phyloP scores from a whole-genome alignment of 2,888 invertebrate species.

The Polylopha cassiicola region DNA sequence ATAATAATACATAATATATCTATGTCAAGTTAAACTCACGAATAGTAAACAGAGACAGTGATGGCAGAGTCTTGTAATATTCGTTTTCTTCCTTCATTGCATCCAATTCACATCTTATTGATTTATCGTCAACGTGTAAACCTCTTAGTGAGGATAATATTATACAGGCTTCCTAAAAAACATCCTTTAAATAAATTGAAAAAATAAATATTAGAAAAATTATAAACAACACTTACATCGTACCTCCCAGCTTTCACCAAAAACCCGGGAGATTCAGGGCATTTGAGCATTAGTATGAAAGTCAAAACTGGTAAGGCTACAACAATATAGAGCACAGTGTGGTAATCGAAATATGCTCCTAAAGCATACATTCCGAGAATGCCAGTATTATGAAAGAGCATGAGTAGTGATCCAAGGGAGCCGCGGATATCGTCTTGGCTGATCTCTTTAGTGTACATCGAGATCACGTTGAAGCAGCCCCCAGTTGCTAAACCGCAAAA shows the following conservation, averaged over 20 bases:
- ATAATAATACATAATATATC: neutral
- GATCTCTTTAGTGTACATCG: conserved; percentile 56
- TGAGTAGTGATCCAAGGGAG: conserved; percentile 42
- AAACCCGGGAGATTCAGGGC: conserved; percentile 60
- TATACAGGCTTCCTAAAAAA: conserved; percentile 43
- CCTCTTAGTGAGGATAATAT: conserved; percentile 49
- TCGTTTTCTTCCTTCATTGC: conserved; percentile 45
- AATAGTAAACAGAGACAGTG: conserved; percentile 40
- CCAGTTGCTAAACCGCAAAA: conserved; percentile 47
- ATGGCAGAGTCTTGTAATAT: conserved; percentile 41
- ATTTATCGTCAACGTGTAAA: conserved; percentile 38
- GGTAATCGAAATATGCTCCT: conserved; percentile 49
- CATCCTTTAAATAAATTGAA: conserved; percentile 13
- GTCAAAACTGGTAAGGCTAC: conserved; percentile 40
- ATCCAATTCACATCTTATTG: conserved; percentile 43
- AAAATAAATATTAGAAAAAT: neutral
- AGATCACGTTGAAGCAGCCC: conserved; percentile 48
- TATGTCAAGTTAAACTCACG: conserved; percentile 37
- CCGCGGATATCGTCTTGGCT: conserved; percentile 54
- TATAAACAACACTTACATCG: conserved; percentile 37
- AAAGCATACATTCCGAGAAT: conserved; percentile 48
- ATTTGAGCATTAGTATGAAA: conserved; percentile 41
- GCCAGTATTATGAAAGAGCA: conserved; percentile 46
- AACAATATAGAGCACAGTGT: conserved; percentile 42
- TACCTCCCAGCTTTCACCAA: conserved; percentile 47